phyloP scores from a whole-genome alignment of 2,888 invertebrate genomes.

The Ischnura elegans region DNA sequence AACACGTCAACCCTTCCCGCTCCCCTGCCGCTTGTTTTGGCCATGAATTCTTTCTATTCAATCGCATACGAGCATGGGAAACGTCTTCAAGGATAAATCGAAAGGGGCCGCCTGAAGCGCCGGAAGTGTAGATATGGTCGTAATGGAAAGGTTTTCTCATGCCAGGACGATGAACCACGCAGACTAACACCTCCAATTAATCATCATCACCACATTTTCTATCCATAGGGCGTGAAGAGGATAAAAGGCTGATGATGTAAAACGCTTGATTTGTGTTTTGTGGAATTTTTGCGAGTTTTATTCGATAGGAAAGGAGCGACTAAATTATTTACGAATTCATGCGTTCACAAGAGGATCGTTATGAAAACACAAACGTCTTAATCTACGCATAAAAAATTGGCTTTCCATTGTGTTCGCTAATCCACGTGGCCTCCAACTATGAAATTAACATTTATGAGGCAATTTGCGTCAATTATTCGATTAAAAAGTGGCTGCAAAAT shows the following conservation, averaged over 20 bases:
- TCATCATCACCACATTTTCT: too few relatives aligned
- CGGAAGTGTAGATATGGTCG: slow-evolving; percentile 21
- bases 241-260: not conserved
- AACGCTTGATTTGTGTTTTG: not conserved
- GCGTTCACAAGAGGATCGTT: too few relatives aligned
- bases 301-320: too few relatives aligned
- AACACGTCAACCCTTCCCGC: not conserved
- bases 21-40: not conserved
- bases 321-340: too few relatives aligned
- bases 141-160: not conserved
- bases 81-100: not conserved
- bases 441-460: too few relatives aligned
- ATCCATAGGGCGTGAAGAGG: too few relatives aligned
- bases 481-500: too few relatives aligned
- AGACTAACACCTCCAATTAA: not conserved
- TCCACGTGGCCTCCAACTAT: not conserved
- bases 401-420: not conserved
- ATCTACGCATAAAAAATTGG: too few relatives aligned
- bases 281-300: too few relatives aligned
- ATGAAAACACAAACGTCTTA: too few relatives aligned
- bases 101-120: not conserved
- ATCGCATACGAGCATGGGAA: not conserved
- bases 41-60: not conserved
- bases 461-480: too few relatives aligned
- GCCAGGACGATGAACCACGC: not conserved